Conservation (phyloP, 2,888 invertebrate species). For the Sphaerophoria rueppellii region DNA sequence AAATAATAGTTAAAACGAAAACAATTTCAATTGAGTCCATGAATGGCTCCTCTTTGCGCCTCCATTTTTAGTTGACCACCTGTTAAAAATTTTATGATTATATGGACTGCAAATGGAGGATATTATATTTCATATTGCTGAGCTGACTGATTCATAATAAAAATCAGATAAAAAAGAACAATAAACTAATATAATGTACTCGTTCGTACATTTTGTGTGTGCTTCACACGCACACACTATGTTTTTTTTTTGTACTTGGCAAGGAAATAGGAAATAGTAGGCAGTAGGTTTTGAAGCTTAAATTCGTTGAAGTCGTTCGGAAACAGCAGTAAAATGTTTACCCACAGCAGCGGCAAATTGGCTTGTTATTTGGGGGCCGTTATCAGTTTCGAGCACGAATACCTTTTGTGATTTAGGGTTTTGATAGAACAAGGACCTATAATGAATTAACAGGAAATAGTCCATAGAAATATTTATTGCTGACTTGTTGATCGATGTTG, state of each 20-base stretch:
- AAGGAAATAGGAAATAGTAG: not conserved
- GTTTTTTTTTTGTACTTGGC: not conserved
- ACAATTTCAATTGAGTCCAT: conserved; percentile 33
- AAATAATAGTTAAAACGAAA: conserved; percentile 35
- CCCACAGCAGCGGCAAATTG: conserved; percentile 55
- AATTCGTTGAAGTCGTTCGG: conserved; percentile 24
- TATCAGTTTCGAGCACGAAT: conserved; percentile 68
- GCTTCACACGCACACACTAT: not conserved
- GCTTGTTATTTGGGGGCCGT: conserved; percentile 59
- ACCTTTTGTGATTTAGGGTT: conserved; percentile 36
- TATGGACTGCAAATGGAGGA: conserved; percentile 52
- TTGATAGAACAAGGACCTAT: not conserved
- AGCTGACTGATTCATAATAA: conserved; percentile 62
- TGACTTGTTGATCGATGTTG: conserved; percentile 40
- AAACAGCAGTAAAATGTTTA: conserved; percentile 23
- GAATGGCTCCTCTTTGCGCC: not conserved
- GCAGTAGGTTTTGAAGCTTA: not conserved
- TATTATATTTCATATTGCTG: conserved; percentile 54
- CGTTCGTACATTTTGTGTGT: not conserved
- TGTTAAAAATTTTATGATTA: conserved; percentile 66
- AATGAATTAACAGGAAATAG: conserved; percentile 49
- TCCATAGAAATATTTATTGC: conserved; percentile 47
- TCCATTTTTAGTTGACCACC: conserved; percentile 65
- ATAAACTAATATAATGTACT: conserved; percentile 9
- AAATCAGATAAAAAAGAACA: conserved; percentile 65